A percentile compares a stretch with the other conserved stretches of the same genome.
phyloP scores from a whole-genome alignment of 2,797 vertebrate species.

The Gallirallus australis region DNA sequence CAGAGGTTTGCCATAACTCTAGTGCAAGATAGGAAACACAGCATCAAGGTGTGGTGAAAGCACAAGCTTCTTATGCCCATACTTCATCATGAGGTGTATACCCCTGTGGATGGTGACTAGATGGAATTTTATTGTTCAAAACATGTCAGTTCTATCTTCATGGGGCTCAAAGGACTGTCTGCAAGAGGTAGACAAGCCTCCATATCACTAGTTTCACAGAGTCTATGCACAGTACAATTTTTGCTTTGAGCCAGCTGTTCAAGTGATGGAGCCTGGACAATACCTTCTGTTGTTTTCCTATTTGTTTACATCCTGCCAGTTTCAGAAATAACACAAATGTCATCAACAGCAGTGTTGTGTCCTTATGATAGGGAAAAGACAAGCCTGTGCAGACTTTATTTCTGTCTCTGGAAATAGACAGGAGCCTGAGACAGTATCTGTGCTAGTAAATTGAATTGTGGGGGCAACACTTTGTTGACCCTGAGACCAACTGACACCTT shows the following conservation, averaged over 20 bases:
- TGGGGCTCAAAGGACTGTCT: background rate
- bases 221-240: background rate
- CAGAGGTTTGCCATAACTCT: background rate
- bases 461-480: background rate
- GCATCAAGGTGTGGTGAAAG: background rate
- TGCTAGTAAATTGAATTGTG: background rate
- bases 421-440: background rate
- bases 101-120: background rate
- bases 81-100: background rate
- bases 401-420: background rate
- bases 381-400: background rate
- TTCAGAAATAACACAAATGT: conserved; percentile 11
- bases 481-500: background rate
- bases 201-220: background rate
- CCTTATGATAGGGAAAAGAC: background rate
- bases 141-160: background rate
- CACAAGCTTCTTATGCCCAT: background rate
- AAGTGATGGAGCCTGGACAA: conserved; percentile 20
- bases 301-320: conserved; percentile 46
- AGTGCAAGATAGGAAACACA: background rate
- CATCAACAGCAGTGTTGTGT: background rate
- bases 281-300: conserved; percentile 50
- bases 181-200: background rate
- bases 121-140: background rate
- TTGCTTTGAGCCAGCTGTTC: conserved; percentile 27